Conservation (phyloP, 2,113 vertebrate species). For the Lontra canadensis region DNA sequence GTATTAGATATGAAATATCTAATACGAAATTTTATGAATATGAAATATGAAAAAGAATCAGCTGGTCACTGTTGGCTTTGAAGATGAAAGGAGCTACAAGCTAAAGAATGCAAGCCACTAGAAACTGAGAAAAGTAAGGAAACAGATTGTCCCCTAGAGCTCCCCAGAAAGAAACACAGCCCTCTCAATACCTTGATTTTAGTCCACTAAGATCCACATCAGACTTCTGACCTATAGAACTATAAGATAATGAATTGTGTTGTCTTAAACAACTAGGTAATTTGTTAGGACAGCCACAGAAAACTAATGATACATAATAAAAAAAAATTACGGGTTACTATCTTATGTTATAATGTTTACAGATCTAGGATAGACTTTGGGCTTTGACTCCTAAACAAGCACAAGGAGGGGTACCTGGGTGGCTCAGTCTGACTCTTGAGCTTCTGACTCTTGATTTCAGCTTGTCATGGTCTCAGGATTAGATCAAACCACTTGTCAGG, state of each 20-base stretch:
- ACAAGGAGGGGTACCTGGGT: background rate
- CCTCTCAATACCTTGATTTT: background rate
- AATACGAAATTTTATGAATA: too few species aligned
- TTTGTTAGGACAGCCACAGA: background rate
- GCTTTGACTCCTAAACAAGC: conserved; percentile 2
- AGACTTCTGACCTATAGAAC: background rate
- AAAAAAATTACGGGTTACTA: background rate
- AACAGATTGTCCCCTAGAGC: background rate
- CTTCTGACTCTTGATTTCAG: background rate
- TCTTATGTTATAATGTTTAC: background rate
- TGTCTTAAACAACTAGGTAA: conserved; percentile 11
- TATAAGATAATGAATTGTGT: conserved; percentile 12
- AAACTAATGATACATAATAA: conserved; percentile 28
- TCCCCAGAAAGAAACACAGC: background rate
- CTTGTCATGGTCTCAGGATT: background rate
- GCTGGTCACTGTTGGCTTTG: background rate
- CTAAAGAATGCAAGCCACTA: background rate
- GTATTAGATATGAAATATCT: too few species aligned
- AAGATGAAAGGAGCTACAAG: background rate
- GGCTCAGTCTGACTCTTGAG: background rate
- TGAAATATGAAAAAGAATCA: background rate
- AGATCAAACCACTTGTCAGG: background rate
- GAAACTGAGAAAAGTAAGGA: background rate
- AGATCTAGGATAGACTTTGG: background rate
- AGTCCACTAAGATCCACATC: background rate